phyloP scores from a whole-genome alignment of 2,797 vertebrate genomes.

The Bradypus variegatus region DNA sequence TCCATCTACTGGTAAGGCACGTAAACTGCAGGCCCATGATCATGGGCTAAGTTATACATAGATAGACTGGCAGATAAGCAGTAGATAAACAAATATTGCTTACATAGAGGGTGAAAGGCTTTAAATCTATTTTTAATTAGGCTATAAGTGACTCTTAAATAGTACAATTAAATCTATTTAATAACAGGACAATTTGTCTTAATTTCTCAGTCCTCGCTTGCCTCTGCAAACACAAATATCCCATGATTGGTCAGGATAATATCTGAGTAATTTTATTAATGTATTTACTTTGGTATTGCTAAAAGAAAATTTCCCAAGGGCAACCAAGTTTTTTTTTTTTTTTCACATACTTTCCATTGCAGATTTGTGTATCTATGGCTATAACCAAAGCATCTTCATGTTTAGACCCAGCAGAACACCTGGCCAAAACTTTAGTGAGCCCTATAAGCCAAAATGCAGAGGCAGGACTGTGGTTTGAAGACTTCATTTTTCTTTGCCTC shows the following conservation, averaged over 20 bases:
- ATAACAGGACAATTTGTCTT: neutral
- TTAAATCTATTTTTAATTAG: neutral
- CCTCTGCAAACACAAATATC: neutral
- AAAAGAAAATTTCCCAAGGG: neutral
- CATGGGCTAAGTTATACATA: neutral
- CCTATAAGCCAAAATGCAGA: accelerated
- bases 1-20: neutral
- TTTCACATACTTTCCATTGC: accelerated
- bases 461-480: accelerated
- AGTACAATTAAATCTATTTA: neutral
- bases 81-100: neutral
- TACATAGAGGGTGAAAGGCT: accelerated
- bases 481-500: neutral
- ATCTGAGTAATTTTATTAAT: neutral
- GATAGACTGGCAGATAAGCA: neutral
- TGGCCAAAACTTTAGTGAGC: accelerated
- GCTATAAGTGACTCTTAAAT: neutral
- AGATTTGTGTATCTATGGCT: accelerated
- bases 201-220: neutral
- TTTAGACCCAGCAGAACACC: neutral
- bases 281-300: neutral
- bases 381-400: too few relatives aligned
- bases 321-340: too few relatives aligned
- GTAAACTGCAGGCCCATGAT: neutral
- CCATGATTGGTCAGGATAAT: neutral